A percentile compares a stretch with the other conserved stretches of the same genome.
These are phyloP conservation scores for Ephestia elutella DNA, from an alignment of 1,140 invertebrate species.

Conservation along the genomic window DNA sequence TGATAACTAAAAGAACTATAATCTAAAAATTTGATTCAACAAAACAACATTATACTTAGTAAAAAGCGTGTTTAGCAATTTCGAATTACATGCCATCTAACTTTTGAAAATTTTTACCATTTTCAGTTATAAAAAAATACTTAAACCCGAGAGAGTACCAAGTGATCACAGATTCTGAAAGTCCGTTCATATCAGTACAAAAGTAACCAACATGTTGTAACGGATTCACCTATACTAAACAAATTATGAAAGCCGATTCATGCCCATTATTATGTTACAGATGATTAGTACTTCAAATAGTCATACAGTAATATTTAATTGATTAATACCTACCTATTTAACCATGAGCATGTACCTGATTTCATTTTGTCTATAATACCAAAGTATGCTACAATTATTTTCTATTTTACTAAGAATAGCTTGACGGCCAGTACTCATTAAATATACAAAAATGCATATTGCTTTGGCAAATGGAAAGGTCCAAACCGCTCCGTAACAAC, in stretches of 20 bases:
- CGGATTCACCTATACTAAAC: conserved; percentile 57
- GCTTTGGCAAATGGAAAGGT: conserved; percentile 61
- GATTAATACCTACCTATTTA: neutral
- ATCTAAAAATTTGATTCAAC: conserved; percentile 36
- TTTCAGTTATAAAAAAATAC: conserved; percentile 62
- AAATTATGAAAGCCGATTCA: conserved; percentile 53
- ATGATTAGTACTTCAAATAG: conserved; percentile 1
- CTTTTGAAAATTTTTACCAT: conserved; percentile 51
- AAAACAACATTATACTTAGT: conserved; percentile 40
- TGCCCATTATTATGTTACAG: conserved; percentile 29
- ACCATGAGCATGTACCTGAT: conserved; percentile 55
- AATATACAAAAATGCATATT: conserved; percentile 65
- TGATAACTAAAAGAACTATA: conserved; percentile 17
- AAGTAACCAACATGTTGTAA: conserved; percentile 62
- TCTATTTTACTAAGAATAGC: conserved; percentile 36
- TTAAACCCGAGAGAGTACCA: conserved; percentile 72
- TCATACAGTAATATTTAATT: no score
- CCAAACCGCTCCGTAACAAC: conserved; percentile 34
- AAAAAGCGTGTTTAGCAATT: conserved; percentile 54
- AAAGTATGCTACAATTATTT: conserved; percentile 52
- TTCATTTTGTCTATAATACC: conserved; percentile 45
- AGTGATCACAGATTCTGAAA: conserved; percentile 73
- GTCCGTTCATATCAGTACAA: conserved; percentile 67
- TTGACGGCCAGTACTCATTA: conserved; percentile 48
- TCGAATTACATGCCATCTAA: conserved; percentile 36